Evolutionary conservation across 2,113 vertebrate species (phyloP), one percentile per base, ranked within the genome.

Genomic region (Parus major): DNA sequence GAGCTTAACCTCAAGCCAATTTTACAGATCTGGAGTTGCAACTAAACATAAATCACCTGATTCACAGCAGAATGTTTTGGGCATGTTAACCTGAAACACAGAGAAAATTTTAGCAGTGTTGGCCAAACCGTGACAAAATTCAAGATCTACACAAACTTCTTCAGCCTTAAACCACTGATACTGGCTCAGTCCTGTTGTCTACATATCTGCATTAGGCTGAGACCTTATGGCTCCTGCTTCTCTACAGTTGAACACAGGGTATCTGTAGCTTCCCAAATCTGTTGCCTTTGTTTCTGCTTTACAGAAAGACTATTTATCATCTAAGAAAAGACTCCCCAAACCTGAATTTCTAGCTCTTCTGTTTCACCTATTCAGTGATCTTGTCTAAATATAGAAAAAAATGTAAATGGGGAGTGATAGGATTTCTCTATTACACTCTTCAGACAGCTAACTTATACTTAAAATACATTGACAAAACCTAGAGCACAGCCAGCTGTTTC

Each of bases 31-130:
- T 69, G 44, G 65, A 95, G 49, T 39, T 91, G 49, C 70, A 92
- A 72, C 41, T 68, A 69, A 94, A 86, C 65, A 89, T 72, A 84
- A 92, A 96, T 92, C 92, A 92, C 83, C 78, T 95, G 81, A 89
- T 87, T 68, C 36, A 82, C 31, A 80, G 71, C 65, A 70, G 47
- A 84, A 36, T 28, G 25, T 33, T 92, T 88, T 82, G 64, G 44
- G 85, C 27, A 44, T 70, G 75, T 79, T 66, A 97, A 90, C 44
- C 28, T 82, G 59, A 90, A 95, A 90, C 0, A 0, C 53, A 86
- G 47, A 76, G 31, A 91, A 86, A 71, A 81, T 55, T 68, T 77
- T 68, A 91, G 73, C 31, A 36, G 42, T 65, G 46, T n/a, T 20
- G 42, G 59, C 44, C 75, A 92, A 93, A 16, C 28, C 29, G 46